A percentile compares a stretch with the other conserved stretches of the same genome.
phyloP scores from a whole-genome alignment of 2,888 invertebrate species.

The Aleiodes alternator region DNA sequence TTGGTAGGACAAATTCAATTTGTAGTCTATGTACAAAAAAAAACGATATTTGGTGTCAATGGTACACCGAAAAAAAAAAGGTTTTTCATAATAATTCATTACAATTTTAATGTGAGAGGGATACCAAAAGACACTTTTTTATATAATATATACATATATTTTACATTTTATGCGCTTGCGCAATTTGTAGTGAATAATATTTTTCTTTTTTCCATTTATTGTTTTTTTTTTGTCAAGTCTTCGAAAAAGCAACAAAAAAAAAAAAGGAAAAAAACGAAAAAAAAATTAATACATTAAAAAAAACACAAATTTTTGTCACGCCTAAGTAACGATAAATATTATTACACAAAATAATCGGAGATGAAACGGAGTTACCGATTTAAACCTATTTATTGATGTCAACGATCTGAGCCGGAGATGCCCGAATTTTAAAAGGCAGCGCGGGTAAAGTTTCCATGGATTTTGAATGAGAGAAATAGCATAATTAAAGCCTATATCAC shows the following conservation, averaged over 20 bases:
- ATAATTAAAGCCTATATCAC: slow-evolving; percentile 10
- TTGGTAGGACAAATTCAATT: slow-evolving; percentile 38
- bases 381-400: slow-evolving; percentile 53
- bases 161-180: slow-evolving; percentile 54
- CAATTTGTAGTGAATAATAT: slow-evolving; percentile 34
- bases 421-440: slow-evolving; percentile 38
- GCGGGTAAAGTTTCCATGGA: slow-evolving; percentile 24
- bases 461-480: slow-evolving; percentile 3
- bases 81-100: slow-evolving; percentile 28
- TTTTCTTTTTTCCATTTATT: slow-evolving; percentile 29
- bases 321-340: slow-evolving; percentile 49
- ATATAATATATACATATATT: slow-evolving; percentile 47
- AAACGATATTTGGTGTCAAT: slow-evolving; percentile 27
- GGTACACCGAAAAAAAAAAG: slow-evolving; percentile 19
- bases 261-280: neutral
- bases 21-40: slow-evolving; percentile 36
- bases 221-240: slow-evolving; percentile 18
- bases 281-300: neutral
- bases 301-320: slow-evolving; percentile 41
- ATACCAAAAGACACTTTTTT: slow-evolving; percentile 64
- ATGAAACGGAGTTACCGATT: slow-evolving; percentile 51
- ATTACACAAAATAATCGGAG: slow-evolving; percentile 45
- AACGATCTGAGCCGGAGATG: slow-evolving; percentile 47
- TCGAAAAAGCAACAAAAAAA: slow-evolving; percentile 29
- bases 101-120: slow-evolving; percentile 48